phyloP scores from a whole-genome alignment of 64 coral and sea anemone genomes.

The Astreopora myriophthalma region DNA sequence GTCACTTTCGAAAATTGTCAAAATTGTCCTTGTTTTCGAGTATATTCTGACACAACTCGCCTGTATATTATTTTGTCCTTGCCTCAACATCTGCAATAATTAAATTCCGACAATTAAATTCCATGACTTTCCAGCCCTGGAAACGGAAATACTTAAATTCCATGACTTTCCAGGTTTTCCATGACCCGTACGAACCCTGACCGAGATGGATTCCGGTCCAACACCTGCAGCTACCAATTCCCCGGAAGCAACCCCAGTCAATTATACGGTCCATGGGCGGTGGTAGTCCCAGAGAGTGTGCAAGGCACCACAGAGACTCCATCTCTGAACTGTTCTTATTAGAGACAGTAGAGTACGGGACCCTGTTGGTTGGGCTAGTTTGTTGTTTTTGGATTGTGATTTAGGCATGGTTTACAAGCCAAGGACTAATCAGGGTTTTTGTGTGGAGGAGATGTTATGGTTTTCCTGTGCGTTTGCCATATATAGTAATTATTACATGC shows the following conservation, averaged over 20 bases:
- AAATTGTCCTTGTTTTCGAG: too few species aligned
- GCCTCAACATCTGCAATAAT: too few species aligned
- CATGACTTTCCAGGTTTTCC: too few species aligned
- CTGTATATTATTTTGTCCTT: too few species aligned
- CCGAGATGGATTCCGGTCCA: not conserved
- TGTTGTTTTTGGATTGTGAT: not conserved
- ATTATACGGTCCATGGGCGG: constrained; percentile 22
- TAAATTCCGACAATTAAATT: too few species aligned
- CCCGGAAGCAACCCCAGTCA: constrained; percentile 18
- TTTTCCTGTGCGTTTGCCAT: constrained; percentile 1
- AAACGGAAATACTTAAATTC: too few species aligned
- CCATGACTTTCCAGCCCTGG: too few species aligned
- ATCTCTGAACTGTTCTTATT: constrained; percentile 36
- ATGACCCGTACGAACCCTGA: too few species aligned
- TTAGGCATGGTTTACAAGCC: not conserved
- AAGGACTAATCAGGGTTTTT: not conserved
- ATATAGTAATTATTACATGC: not conserved
- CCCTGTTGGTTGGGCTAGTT: not conserved
- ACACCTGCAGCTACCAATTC: constrained; percentile 3
- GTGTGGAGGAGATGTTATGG: constrained; percentile 29
- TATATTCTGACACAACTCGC: too few species aligned
- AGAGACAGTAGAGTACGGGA: not conserved
- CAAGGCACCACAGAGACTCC: constrained; percentile 15
- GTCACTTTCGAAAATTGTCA: too few species aligned
- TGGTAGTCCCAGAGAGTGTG: constrained; percentile 25